Evolutionary conservation across 2,888 invertebrate genomes (phyloP).

Genomic region (Pristionchus japonicus): DNA sequence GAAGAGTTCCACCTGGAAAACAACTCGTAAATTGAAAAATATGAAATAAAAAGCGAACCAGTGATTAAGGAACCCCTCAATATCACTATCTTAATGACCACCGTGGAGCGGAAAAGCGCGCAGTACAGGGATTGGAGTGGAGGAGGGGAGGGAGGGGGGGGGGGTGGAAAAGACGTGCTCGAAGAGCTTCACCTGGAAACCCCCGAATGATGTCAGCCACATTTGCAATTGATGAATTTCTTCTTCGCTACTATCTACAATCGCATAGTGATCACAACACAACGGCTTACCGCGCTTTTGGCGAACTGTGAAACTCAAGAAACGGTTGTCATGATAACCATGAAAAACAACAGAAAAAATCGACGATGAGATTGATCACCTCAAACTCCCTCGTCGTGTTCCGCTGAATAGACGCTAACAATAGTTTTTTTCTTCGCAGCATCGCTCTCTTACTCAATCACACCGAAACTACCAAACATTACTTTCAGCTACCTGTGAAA

Average conservation of each 20-base stretch:
- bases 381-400: conserved; percentile 93
- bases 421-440: conserved; percentile 82
- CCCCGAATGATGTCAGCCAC: too few relatives aligned
- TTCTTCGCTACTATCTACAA: too few relatives aligned
- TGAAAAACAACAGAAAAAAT: too few relatives aligned
- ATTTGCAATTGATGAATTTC: too few relatives aligned
- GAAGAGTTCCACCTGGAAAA: conserved; percentile 63
- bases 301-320: too few relatives aligned
- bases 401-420: conserved; percentile 95
- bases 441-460: not conserved
- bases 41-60: not conserved
- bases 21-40: not conserved
- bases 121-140: too few relatives aligned
- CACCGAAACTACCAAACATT: not conserved
- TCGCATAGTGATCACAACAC: too few relatives aligned
- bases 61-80: not conserved
- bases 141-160: not conserved
- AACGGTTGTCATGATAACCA: too few relatives aligned
- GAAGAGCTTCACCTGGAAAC: conserved; percentile 64
- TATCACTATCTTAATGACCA: not conserved
- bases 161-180: conserved; percentile 61
- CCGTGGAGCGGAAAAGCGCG: not conserved
- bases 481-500: too few relatives aligned
- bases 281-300: too few relatives aligned
- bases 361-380: too few relatives aligned